phyloP scores from a whole-genome alignment of 2,797 vertebrate species.

The Chaunax sp. region DNA sequence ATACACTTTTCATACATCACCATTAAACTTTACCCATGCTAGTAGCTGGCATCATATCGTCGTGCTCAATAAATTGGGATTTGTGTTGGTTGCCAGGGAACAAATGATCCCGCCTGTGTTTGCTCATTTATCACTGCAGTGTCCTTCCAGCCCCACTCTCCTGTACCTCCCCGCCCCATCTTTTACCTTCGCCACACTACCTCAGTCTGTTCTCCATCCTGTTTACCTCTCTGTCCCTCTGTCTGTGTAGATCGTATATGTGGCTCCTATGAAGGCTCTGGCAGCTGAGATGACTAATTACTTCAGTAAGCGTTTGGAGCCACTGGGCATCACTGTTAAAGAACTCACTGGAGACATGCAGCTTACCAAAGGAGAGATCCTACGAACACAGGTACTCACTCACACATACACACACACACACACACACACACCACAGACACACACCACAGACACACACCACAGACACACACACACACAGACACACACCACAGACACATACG shows the following conservation, averaged over 20 bases:
- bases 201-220: slow-evolving; percentile 13
- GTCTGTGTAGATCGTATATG: slow-evolving; percentile 91
- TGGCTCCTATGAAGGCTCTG: slow-evolving; percentile 99
- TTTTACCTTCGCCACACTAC: slow-evolving; percentile 10
- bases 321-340: slow-evolving; percentile 93
- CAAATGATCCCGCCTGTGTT: slow-evolving; percentile 82
- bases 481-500: no score
- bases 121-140: slow-evolving; percentile 88
- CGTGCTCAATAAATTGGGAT: slow-evolving; percentile 90
- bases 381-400: slow-evolving; percentile 73
- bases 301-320: slow-evolving; percentile 96
- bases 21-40: slow-evolving; percentile 86
- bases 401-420: slow-evolving; percentile 9
- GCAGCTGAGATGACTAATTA: slow-evolving; percentile 99
- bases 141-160: slow-evolving; percentile 74
- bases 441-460: slow-evolving; percentile 65
- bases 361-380: slow-evolving; percentile 96
- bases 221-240: slow-evolving; percentile 39
- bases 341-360: slow-evolving; percentile 99
- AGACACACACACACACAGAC: slow-evolving; percentile 6
- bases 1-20: slow-evolving; percentile 88
- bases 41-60: slow-evolving; percentile 82
- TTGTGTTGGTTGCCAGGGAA: slow-evolving; percentile 88
- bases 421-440: slow-evolving; percentile 14
- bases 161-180: neutral